Base-by-base conservation (phyloP, 2,888 invertebrate species). In the Itoplectis maculator region DNA sequence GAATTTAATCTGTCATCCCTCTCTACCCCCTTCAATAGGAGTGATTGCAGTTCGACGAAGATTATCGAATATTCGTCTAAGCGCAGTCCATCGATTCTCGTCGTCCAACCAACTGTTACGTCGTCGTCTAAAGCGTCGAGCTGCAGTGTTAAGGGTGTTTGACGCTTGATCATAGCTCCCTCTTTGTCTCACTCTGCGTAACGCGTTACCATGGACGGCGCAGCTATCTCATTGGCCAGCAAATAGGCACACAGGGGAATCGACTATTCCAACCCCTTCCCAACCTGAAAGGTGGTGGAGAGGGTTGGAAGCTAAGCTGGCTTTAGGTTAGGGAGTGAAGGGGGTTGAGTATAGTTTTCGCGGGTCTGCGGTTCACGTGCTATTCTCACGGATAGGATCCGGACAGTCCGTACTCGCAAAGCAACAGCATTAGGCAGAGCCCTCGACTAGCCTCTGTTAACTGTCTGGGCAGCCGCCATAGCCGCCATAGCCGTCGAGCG, bases 351-450 rank as follows among this genome's bases (percentile, higher is more conserved):
- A 23, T 59, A 72, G 59, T 72, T 72, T 72, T 59, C 54, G 37
- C 45, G 45, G 37, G 61, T 63, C 29, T 29, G 40, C 13, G 74
- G 59, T 81, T 47, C 49, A 40, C 15, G 56, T 47, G 54, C 42
- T 18, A 69, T 69, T 77, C 61, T 47, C 56, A 40, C 68, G n/a
- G 8, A 45, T 51, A 29, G 37, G 42, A 11, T 18, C 61, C 8
- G 49, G 51, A 42, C 18, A n/a, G n/a, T 29, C 5, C 29, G 29
- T 3, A 3, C 29, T 29, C 29, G 45, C 78, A 78, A 79, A 78
- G 74, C 74, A 82, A 75, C 74, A 59, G 79, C 65, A 79, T 82
- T 75, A 74, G 29, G 29, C 29, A 3, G 51, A 77, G 61, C 18
- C 56, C n/a, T 61, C 61, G 61, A 49, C 37, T 47, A 35, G 73